Percentiles rank a stretch among this genome's conserved stretches.
Conservation (phyloP, 2,797 vertebrate species). For the Sciurus vulgaris region DNA sequence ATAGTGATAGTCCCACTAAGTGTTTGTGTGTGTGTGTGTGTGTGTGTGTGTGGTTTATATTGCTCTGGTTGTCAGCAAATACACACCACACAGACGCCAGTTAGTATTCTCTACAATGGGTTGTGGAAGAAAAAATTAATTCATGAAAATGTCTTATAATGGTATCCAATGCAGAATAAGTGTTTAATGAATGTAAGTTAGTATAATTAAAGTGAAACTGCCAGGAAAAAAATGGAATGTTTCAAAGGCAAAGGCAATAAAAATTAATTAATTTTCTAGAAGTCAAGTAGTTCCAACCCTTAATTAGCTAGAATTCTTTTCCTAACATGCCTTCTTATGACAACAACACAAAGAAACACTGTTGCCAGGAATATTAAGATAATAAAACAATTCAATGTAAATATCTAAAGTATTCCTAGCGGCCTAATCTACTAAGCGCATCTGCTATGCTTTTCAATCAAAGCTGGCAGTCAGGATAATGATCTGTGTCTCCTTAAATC, state of each 20-base stretch:
- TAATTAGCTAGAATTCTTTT: slow-evolving; percentile 54
- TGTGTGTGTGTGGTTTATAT: background rate
- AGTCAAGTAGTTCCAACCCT: slow-evolving; percentile 23
- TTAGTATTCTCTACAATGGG: background rate
- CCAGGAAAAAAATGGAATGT: background rate
- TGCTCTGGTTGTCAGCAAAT: background rate
- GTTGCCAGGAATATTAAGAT: slow-evolving; percentile 22
- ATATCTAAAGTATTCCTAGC: background rate
- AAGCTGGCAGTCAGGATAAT: slow-evolving; percentile 23
- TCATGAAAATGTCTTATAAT: background rate
- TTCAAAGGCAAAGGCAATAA: slow-evolving; percentile 42
- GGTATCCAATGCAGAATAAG: background rate
- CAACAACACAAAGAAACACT: slow-evolving; percentile 23
- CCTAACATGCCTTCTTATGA: background rate
- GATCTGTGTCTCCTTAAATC: slow-evolving; percentile 36
- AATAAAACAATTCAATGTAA: background rate
- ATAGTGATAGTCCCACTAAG: background rate
- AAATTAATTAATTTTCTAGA: slow-evolving; percentile 58
- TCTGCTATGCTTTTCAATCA: background rate
- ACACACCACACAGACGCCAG: background rate
- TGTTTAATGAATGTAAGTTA: background rate
- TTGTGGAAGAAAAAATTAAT: slow-evolving; percentile 41
- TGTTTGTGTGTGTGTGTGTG: background rate
- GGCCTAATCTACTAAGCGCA: background rate
- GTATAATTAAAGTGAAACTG: slow-evolving; percentile 43